Base-by-base conservation (phyloP, 53 echinoderm and acorn worm genomes). In the Stichopus horrens region DNA sequence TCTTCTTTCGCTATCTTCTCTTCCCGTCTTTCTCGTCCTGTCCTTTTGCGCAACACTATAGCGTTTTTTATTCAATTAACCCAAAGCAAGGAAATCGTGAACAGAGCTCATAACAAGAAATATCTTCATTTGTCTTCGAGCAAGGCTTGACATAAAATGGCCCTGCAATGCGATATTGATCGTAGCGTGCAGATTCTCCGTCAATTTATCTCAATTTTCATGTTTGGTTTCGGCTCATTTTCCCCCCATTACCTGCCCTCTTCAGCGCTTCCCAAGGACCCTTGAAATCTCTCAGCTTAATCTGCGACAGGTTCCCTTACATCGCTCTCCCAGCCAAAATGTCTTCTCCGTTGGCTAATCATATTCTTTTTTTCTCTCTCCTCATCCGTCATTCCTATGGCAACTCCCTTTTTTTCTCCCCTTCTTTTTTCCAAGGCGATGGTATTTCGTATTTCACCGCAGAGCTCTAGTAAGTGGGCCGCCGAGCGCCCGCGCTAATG, bases 191-290 rank as follows among this genome's bases (percentile, higher is more conserved):
- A 79, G 79, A 79, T 79, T 79, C 56, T 14, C 79, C 79, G 56
- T 79, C 79, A 79, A 79, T 79, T 79, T 79, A 79, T 79, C 79
- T 79, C 79, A 79, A 79, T 79, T 79, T 79, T 79, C 79, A 79
- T 79, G 79, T 79, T 79, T 79, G 79, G 79, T 79, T 79, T 79
- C 79, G 79, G 79, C 79, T 79, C 79, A 79, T 79, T 79, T 79
- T 79, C 79, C 79, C 79, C 79, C 79, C 79, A 79, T 79, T 79
- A 79, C 79, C 79, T 79, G 79, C 79, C 79, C 79, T 79, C 79
- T 79, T 79, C 79, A 79, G 56, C 16, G 54, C 20, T 79, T 79
- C 56, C 54, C n/a, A 54, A 79, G 79, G 18, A 79, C 79, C 79
- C 79, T 79, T 53, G 54, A 79, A 79, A 79, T 55, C 79, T 53